Conservation (phyloP, 2,888 invertebrate species). For the Sussaba pulchella region DNA sequence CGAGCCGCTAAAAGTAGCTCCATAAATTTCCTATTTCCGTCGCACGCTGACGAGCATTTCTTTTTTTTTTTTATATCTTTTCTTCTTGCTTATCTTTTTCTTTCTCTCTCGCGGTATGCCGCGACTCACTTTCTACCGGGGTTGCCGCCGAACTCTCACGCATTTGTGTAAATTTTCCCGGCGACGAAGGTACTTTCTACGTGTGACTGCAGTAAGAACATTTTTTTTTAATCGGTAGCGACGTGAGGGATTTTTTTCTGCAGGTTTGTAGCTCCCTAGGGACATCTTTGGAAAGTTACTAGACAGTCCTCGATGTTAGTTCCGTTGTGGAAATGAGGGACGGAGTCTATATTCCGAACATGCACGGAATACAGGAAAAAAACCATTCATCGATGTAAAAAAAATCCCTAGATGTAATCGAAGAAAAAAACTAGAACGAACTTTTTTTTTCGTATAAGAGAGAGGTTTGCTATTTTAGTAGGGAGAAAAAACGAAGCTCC, state of each 20-base stretch:
- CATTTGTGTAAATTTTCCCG: conserved; percentile 58
- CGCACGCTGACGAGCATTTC: conserved; percentile 52
- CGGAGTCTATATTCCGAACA: too few relatives aligned
- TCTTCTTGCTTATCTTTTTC: conserved; percentile 30
- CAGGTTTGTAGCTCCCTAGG: not conserved
- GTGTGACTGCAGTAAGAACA: conserved; percentile 56
- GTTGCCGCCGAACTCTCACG: conserved; percentile 21
- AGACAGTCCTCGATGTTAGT: not conserved
- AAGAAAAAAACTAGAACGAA: not conserved
- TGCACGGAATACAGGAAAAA: not conserved
- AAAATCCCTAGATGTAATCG: not conserved
- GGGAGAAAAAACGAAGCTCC: not conserved
- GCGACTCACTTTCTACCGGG: conserved; percentile 65
- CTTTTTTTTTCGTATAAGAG: not conserved
- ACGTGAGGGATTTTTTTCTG: conserved; percentile 14
- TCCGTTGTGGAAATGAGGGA: not conserved
- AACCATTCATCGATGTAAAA: not conserved
- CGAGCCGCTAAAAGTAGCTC: conserved; percentile 19
- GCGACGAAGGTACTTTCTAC: conserved; percentile 60
- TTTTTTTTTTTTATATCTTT: conserved; percentile 16
- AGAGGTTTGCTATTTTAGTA: not conserved
- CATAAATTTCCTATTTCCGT: conserved; percentile 45
- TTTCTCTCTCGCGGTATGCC: conserved; percentile 56
- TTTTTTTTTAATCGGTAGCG: conserved; percentile 29
- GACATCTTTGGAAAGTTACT: conserved; percentile 2